Base-by-base conservation (phyloP, 1,140 invertebrate species). In the Lepidurus packardi region DNA sequence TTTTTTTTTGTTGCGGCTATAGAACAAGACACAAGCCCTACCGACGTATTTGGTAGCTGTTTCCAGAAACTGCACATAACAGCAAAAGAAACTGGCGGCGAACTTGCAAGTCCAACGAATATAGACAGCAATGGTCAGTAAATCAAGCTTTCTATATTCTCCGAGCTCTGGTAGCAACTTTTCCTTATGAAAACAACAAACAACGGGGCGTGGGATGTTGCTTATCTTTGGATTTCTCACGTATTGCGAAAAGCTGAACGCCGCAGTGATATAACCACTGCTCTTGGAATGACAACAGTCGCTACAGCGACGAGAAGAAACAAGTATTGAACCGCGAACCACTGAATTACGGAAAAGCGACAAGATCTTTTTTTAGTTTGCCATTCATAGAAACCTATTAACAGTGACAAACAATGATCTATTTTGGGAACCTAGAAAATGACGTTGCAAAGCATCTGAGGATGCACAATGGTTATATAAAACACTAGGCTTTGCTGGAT, bases 111-210 rank as follows among this genome's bases (percentile, higher is more conserved):
- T 65, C 53, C 53, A 7, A 65, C 16, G 6, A 65, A 65, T 16
- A 13, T 9, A 65, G 53, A 65, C 53, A 65, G 53, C 53, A 16
- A 65, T 7, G 53, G 21, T n/a, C n/a, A 65, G 53, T n/a, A 65
- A 65, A 65, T 65, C 53, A 65, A 65, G 53, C 16, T 65, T 65
- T 65, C 53, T 65, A 65, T 65, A 65, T 13, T 34, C 34, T 34
- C 16, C 16, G 13, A 65, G 53, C 53, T 16, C n/a, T n/a, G 2
- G 21, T 65, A 65, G 45, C 45, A 13, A 65, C 21, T 65, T 21
- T 65, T 65, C 21, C 21, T 11, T 9, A 65, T 16, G 53, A 7
- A 13, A 65, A 65, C 21, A 21, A n/a, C 53, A 65, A 65, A 65
- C 53, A 65, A 65, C 16, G 53, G 21, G 16, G 53, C 53, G 4